Evolutionary conservation across 2,797 vertebrate species (phyloP).

Genomic region (Cephalopachus bancanus): DNA sequence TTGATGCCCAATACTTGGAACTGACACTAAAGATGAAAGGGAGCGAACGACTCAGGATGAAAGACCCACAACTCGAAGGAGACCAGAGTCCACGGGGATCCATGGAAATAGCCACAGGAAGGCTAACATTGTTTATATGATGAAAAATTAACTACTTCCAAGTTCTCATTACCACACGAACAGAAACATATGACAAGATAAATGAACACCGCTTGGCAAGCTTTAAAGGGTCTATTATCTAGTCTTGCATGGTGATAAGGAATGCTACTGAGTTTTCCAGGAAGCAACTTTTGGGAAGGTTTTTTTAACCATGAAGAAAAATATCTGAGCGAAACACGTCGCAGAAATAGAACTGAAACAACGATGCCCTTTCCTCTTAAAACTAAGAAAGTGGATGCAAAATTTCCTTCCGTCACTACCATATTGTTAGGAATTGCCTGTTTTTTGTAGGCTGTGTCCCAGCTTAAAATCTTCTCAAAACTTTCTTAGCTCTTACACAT

Average conservation of each 20-base stretch:
- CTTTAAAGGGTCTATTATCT: background rate
- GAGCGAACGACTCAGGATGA: constrained; percentile 4
- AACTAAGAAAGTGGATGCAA: constrained; percentile 26
- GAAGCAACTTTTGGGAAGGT: background rate
- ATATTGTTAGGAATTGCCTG: background rate
- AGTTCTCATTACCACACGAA: background rate
- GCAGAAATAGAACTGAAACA: constrained; percentile 2
- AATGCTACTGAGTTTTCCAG: background rate
- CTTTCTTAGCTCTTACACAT: background rate
- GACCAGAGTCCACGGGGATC: background rate
- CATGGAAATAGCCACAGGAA: background rate
- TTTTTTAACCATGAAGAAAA: constrained; percentile 61
- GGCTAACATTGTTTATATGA: background rate
- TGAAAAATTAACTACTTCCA: background rate
- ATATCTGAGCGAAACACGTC: background rate
- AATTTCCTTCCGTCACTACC: background rate
- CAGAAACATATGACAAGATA: background rate
- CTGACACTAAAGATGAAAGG: constrained; percentile 24
- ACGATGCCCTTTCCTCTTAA: background rate
- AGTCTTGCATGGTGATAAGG: background rate
- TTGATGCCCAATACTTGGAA: constrained; percentile 3
- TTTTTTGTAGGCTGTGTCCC: background rate
- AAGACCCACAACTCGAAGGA: background rate
- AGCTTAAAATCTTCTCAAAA: constrained; percentile 56
- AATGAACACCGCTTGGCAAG: background rate